Base-by-base conservation (phyloP, 1,140 invertebrate genomes). In the Megalopta genalis region DNA sequence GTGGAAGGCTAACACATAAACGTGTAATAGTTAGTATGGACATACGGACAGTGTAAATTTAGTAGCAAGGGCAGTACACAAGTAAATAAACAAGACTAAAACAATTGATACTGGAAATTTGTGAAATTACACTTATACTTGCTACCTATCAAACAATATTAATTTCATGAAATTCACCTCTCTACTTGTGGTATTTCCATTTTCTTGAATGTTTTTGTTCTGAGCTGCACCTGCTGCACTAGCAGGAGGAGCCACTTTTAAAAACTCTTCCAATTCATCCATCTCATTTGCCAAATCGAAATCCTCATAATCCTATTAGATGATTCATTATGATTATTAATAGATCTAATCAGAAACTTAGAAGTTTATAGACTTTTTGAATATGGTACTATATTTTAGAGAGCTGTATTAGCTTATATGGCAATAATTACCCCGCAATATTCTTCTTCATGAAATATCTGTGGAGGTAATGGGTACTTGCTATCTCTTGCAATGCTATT, bases 211-310 rank as follows among this genome's bases (percentile, higher is more conserved):
- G 70, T 89, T 88, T 57, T 90, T 90, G 81, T 94, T 93, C 81
- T 92, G 81, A 78, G 93, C 90, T 49, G 90, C 90, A 81, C 94
- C 93, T 67, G 90, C 91, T 81, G 89, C 92, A 76, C 90, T 92
- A 67, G 92, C 89, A 83, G 94, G 84, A 57, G 92, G 90, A 85
- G 95, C 94, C 64, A 96, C 89, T 93, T 96, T 96, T 16, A 96
- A 90, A 91, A 98, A 98, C 87, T 96, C 95, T 92, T 98, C 97
- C 88, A 99, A 93, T 87, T 96, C 96, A 90, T 99, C 97, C 84
- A 96, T 95, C 95, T 99, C 98, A 94, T 98, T 97, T 57, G 97
- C 96, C 90, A 97, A 93, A 92, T 98, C 97, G 94, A 99, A 98
- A 84, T 96, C 96, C 91, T 98, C 97, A 93, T 98, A 99, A 92